Base-by-base conservation (phyloP, 2,888 invertebrate genomes). In the Gandaritis pyraliata region DNA sequence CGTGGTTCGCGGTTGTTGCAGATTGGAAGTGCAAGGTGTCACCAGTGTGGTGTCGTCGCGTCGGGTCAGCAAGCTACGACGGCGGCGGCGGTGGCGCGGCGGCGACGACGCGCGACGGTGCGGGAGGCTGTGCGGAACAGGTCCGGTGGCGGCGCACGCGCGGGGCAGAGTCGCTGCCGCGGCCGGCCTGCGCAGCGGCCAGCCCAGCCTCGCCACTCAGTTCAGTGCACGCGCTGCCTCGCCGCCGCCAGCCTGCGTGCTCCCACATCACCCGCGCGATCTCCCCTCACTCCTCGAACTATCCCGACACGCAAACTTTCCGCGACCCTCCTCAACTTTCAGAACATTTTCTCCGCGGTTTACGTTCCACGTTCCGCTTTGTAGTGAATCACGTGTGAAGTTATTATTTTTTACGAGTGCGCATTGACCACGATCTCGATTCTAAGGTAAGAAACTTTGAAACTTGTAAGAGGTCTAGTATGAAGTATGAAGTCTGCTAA, bases 221-320 rank as follows among this genome's bases (percentile, higher is more conserved):
- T n/a, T 89, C 90, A 90, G 90, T 90, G 84, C 86, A 82, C 87
- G 88, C 88, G 89, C 85, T 81, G 89, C 87, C 85, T 83, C 74
- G 86, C 86, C 81, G 86, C 83, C 83, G 86, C 79, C 80, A 84
- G 80, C 84, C 80, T 84, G 87, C 85, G 72, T 69, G 73, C 71
- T 65, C 16, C 43, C 16, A 71, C 72, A 71, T 72, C 75, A 72
- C 72, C 68, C 66, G 47, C 77, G 70, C 74, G 68, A 43, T 23
- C 74, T 67, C 77, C 66, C 72, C 68, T 66, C 72, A 66, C 72
- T 76, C 69, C 69, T 70, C 78, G 30, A 72, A 68, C 63, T 65
- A 70, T 65, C 68, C 68, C 71, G 71, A 68, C 70, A 58, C 64
- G 65, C 64, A 46, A 64, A 52, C 63, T 56, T 58, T 56, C 50